Base-by-base conservation (phyloP, 2,888 invertebrate genomes). In the Cephus spinipes region DNA sequence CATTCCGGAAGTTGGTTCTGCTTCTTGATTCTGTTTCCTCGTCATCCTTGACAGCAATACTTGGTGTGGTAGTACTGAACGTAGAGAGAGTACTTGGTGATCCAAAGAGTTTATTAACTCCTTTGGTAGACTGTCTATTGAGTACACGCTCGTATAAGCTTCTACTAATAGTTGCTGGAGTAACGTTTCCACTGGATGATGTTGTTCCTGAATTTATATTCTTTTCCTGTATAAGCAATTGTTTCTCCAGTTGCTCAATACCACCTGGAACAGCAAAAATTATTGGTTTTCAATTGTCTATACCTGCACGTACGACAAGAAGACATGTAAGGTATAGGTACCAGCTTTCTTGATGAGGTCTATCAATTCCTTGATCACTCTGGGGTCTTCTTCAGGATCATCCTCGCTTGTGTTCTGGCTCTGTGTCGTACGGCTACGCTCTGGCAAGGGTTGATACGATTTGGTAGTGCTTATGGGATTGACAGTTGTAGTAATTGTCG, bases 311-410 rank as follows among this genome's bases (percentile, higher is more conserved):
- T 55, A 55, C 9, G 23, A 55, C 9, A 55, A 55, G 55, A 55
- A 55, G 55, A 55, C 23, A 55, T 23, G 9, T 1, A 30, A 71
- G 33, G 32, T 32, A 12, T 71, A 31, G 92, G 92, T 85, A 94
- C 97, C 97, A 79, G 96, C 95, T 94, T 97, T 97, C 89, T 95
- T 96, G 83, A 97, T 97, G 3, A 97, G 93, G 83, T 96, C 95
- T 76, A 97, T 95, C 9, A 97, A 92, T 89, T 97, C 97, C 87
- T 97, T 97, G 78, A 97, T 95, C 0, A 97, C 96, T 89, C 91
- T 94, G 0, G 96, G 96, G 88, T 96, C 96, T 90, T 96, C 95
- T 76, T 95, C 95, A 23, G 93, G 92, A 78, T 93, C 93, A 30
- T 89, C 88, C 12, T 88, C 86, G 40, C 85, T 87, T 76, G 87